Percentiles rank a stretch among this genome's conserved stretches.
phyloP scores from a whole-genome alignment of 1,140 invertebrate genomes.

The Uloborus diversus region DNA sequence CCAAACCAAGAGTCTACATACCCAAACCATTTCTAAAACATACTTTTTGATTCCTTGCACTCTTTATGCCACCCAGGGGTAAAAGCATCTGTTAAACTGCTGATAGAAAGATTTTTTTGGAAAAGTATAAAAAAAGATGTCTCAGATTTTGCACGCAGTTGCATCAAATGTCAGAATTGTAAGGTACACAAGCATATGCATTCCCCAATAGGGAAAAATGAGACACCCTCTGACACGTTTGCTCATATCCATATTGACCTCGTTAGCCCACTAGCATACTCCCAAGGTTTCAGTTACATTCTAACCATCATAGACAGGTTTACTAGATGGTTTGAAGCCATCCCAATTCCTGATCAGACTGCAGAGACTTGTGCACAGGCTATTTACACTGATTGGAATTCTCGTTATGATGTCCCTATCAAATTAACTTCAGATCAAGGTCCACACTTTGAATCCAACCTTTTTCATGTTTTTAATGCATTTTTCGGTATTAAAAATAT shows the following conservation, averaged over 20 bases:
- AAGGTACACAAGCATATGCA: neutral
- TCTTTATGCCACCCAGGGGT: neutral
- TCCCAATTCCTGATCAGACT: slow-evolving; percentile 63
- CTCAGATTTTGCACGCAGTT: neutral
- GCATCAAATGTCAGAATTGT: neutral
- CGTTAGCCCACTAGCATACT: slow-evolving; percentile 65
- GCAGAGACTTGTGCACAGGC: slow-evolving; percentile 62
- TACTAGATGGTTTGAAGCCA: slow-evolving; percentile 65
- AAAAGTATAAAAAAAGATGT: neutral
- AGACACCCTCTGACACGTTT: slow-evolving; percentile 57
- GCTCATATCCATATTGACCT: slow-evolving; percentile 68
- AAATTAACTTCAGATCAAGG: slow-evolving; percentile 65
- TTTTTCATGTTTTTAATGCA: slow-evolving; percentile 5
- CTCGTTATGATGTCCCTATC: slow-evolving; percentile 60
- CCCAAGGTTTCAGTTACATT: slow-evolving; percentile 62
- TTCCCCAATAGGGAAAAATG: neutral
- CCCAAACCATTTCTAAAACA: neutral
- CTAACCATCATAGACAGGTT: slow-evolving; percentile 66
- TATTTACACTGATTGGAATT: slow-evolving; percentile 62
- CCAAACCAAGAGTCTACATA: neutral
- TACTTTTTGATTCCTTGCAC: neutral
- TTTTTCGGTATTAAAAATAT: slow-evolving; percentile 1
- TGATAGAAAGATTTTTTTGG: neutral
- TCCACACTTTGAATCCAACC: slow-evolving; percentile 64
- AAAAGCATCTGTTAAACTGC: neutral